A percentile compares a stretch with the other conserved stretches of the same genome.
These are phyloP conservation scores for Drosophila kuntzei DNA, from an alignment of 2,888 invertebrate genomes.

Conservation along the genomic window DNA sequence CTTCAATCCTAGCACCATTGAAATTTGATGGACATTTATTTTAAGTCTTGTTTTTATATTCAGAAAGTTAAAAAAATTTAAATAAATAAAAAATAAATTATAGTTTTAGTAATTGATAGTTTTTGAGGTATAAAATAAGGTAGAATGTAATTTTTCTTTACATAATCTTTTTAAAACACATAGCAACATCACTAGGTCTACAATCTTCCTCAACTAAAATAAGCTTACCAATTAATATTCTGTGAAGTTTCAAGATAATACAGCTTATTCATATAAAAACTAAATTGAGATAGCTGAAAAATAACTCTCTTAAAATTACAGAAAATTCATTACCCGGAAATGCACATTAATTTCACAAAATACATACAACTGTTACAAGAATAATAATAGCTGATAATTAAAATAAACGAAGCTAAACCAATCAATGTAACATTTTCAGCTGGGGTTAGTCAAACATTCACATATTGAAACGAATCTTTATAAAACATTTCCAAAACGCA, in stretches of 20 bases:
- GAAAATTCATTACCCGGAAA: neutral
- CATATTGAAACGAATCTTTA: neutral
- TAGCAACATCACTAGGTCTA: too few species aligned
- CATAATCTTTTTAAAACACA: too few species aligned
- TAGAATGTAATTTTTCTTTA: too few species aligned
- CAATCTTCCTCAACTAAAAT: neutral
- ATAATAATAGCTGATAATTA: conserved; percentile 22
- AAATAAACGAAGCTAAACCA: conserved; percentile 41
- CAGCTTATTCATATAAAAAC: neutral
- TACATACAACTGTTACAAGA: conserved; percentile 26
- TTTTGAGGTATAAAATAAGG: too few species aligned
- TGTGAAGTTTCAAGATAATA: neutral
- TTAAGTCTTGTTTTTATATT: too few species aligned
- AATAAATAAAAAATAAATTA: too few species aligned
- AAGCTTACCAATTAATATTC: too few species aligned
- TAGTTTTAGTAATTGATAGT: too few species aligned
- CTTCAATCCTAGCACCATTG: too few species aligned
- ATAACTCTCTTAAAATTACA: neutral
- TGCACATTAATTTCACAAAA: neutral
- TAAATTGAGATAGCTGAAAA: neutral
- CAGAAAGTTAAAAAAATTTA: too few species aligned
- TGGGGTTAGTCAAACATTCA: conserved; percentile 14
- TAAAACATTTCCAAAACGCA: conserved; percentile 12
- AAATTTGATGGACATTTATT: too few species aligned
- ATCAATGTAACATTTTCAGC: conserved; percentile 8